Evolutionary conservation across 2,797 vertebrate species (phyloP), one percentile per base, ranked within the genome.

Genomic region (Enteromius mattozi): DNA sequence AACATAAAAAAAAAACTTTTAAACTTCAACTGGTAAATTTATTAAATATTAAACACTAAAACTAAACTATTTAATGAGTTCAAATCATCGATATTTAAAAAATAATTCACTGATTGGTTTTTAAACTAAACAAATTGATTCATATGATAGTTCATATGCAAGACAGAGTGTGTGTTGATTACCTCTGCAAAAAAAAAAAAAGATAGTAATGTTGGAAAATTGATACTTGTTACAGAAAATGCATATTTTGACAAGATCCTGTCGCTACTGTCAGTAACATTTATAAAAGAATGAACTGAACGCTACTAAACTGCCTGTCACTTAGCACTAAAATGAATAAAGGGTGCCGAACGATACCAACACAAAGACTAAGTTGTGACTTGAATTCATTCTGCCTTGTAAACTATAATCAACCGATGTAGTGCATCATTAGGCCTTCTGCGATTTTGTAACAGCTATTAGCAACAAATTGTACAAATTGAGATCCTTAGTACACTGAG

Each of bases 381-480:
- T 0, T 79, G 24, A 61, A 83, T 27, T 49, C 30, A 27, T 77
- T 63, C 66, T 51, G 65, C 35, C 71, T 80, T 37, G 80, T 77
- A 70, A 86, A 76, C 51, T n/a, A 49, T 37, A 21, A 33, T 37
- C 61, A 61, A 65, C 49, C 14, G 13, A 40, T 40, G 19, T 81
- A 81, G 61, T 24, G 49, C 40, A 87, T 76, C 78, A 84, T 81
- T 84, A 84, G 78, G 54, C 40, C 65, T 76, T 63, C 17, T 61
- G 59, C n/a, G 16, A 37, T 66, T 79, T 66, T 82, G 47, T 65
- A 56, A 56, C 14, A 68, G 66, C 40, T 59, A 78, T 85, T 82
- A 72, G 74, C 21, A 72, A 77, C 68, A 81, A 85, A 84, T 84
- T 80, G 72, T 35, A 59, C 76, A 75, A 81, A 85, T 71, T 56